Evolutionary conservation across 2,888 invertebrate genomes (phyloP).

Genomic region (Tenodera sinensis): DNA sequence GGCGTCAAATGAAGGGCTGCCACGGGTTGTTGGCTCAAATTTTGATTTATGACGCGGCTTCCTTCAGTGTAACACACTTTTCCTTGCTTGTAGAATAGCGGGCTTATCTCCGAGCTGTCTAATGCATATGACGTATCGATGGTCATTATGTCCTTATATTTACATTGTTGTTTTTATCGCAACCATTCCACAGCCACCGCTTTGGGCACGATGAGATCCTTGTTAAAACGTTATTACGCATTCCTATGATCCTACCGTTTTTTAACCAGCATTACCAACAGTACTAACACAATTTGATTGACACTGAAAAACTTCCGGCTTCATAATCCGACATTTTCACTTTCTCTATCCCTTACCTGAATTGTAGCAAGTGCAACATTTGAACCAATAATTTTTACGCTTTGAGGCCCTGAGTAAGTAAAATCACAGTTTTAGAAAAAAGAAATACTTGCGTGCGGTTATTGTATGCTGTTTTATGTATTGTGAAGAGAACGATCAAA

Average conservation of each 20-base stretch:
- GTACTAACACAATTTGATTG: too few relatives aligned
- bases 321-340: too few relatives aligned
- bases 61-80: background rate
- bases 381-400: too few relatives aligned
- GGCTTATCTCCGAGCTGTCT: slow-evolving; percentile 11
- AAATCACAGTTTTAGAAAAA: too few relatives aligned
- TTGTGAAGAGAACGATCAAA: too few relatives aligned
- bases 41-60: slow-evolving; percentile 6
- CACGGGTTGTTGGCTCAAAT: background rate
- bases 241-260: background rate
- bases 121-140: slow-evolving; percentile 8
- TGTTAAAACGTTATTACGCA: background rate
- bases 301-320: too few relatives aligned
- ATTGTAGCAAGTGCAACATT: too few relatives aligned
- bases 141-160: slow-evolving; percentile 14
- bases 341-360: too few relatives aligned
- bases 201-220: background rate
- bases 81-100: background rate
- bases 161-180: slow-evolving; percentile 8
- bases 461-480: too few relatives aligned
- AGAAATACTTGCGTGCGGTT: too few relatives aligned
- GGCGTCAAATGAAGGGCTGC: background rate
- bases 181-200: background rate
- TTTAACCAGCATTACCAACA: background rate
- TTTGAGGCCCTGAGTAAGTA: too few relatives aligned